Conservation (phyloP, 2,113 vertebrate species). For the Zosterops japonicus region DNA sequence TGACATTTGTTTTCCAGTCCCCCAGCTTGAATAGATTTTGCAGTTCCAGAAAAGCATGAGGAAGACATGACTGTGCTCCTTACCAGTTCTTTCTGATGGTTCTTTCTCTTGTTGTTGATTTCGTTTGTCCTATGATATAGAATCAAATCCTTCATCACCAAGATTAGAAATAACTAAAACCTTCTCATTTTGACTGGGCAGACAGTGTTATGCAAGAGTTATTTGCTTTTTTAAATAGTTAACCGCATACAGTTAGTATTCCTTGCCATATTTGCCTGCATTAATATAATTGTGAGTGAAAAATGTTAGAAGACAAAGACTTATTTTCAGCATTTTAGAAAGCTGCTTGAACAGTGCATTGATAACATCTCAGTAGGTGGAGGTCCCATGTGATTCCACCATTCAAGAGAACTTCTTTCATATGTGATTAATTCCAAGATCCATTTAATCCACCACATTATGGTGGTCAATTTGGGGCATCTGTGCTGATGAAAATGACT, state of each 20-base stretch:
- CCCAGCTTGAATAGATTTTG: constrained; percentile 48
- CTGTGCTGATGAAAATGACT: constrained; percentile 65
- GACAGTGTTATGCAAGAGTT: not conserved
- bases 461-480: constrained; percentile 47
- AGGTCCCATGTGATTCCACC: constrained; percentile 36
- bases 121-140: not conserved
- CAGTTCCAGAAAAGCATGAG: not conserved
- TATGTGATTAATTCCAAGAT: constrained; percentile 48
- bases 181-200: not conserved
- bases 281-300: not conserved
- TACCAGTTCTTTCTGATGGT: not conserved
- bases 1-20: constrained; percentile 44
- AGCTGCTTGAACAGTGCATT: not conserved
- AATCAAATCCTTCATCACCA: not conserved
- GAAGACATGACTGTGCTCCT: not conserved
- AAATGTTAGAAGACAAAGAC: constrained; percentile 32
- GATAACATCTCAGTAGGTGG: constrained; percentile 24
- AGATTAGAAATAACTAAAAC: not conserved
- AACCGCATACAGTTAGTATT: not conserved
- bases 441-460: constrained; percentile 53
- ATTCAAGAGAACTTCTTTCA: constrained; percentile 49
- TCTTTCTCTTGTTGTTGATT: not conserved
- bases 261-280: not conserved
- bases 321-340: constrained; percentile 34
- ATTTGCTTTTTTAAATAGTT: not conserved